Percentiles rank a stretch among this genome's conserved stretches.
phyloP scores from a whole-genome alignment of 2,113 vertebrate species.

The Gavialis gangeticus region DNA sequence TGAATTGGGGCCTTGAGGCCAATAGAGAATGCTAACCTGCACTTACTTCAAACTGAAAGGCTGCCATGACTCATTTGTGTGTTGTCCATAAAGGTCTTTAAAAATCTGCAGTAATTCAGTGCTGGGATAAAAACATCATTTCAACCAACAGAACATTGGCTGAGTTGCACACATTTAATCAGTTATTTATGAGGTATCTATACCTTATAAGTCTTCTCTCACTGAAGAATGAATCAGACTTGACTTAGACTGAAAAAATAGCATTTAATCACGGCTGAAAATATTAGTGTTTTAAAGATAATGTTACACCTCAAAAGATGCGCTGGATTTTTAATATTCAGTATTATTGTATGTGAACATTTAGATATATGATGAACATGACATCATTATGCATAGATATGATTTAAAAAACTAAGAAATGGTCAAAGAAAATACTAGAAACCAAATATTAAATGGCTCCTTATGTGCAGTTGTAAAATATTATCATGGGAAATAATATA shows the following conservation, averaged over 20 bases:
- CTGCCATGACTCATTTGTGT: not conserved
- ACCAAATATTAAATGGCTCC: not conserved
- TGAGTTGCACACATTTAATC: not conserved
- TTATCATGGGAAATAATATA: too few relatives aligned
- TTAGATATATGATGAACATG: not conserved
- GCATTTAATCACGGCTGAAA: not conserved
- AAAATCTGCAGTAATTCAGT: not conserved
- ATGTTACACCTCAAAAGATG: too few relatives aligned
- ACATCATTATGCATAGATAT: not conserved
- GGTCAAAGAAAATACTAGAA: not conserved
- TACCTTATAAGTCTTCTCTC: not conserved
- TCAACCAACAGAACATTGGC: not conserved
- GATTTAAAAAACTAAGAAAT: not conserved
- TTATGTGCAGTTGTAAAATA: not conserved
- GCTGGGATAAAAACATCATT: not conserved
- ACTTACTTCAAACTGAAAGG: not conserved
- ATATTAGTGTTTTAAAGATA: not conserved
- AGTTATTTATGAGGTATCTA: not conserved
- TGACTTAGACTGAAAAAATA: not conserved
- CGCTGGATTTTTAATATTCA: not conserved
- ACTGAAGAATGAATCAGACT: not conserved
- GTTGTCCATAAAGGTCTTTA: not conserved
- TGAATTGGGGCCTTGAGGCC: not conserved
- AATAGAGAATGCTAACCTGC: not conserved
- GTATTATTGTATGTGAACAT: not conserved